Percentiles rank a stretch among this genome's conserved stretches.
phyloP scores from a whole-genome alignment of 1,140 invertebrate species.

The Physella acuta region DNA sequence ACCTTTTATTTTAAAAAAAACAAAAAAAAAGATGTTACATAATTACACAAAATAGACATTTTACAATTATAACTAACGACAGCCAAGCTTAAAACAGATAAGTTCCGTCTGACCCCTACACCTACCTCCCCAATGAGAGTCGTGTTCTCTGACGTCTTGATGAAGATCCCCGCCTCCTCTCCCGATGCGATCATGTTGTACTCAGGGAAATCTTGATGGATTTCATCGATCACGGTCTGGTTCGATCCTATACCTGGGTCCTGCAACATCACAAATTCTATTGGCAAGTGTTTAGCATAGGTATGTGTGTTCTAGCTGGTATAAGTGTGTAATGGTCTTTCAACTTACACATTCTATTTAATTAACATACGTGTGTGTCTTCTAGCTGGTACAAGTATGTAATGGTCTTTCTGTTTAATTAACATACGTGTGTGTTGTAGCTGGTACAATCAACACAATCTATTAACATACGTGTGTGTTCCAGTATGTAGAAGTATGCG shows the following conservation, averaged over 20 bases:
- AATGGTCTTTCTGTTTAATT: no score
- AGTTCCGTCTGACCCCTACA: no score
- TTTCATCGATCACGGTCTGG: slow-evolving; percentile 28
- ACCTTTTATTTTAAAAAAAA: no score
- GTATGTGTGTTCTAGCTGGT: background rate
- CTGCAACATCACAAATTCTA: slow-evolving; percentile 28
- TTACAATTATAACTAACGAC: no score
- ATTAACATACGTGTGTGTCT: background rate
- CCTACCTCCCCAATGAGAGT: slow-evolving; percentile 6
- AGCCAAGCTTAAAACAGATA: no score
- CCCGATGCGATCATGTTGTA: slow-evolving; percentile 53
- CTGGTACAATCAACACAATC: no score
- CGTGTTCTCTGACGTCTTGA: slow-evolving; percentile 42
- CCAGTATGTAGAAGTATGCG: no score
- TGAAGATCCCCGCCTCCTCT: slow-evolving; percentile 41
- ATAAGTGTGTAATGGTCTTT: background rate
- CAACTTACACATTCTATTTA: background rate
- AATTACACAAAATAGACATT: no score
- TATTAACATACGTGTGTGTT: no score
- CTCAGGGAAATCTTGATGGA: slow-evolving; percentile 28
- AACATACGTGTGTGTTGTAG: no score
- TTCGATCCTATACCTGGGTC: slow-evolving; percentile 52
- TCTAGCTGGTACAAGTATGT: background rate
- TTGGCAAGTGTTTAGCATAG: background rate
- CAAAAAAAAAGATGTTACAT: no score